Evolutionary conservation across 2,888 invertebrate species (phyloP).

Genomic region (Lagria hirta): DNA sequence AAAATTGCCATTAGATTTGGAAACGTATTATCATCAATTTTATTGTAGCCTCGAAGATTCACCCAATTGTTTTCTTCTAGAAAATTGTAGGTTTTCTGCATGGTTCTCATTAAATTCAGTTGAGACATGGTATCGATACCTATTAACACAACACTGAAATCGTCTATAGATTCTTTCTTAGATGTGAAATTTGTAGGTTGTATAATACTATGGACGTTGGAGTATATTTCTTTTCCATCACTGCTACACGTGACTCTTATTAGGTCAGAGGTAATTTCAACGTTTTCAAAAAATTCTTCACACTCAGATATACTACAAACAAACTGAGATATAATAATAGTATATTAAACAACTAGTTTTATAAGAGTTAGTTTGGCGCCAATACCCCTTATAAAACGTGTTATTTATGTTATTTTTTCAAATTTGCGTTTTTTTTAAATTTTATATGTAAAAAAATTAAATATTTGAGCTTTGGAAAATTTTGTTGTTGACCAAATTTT

Average conservation of each 20-base stretch:
- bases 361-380: no score
- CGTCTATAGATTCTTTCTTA: slow-evolving; percentile 45
- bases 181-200: slow-evolving; percentile 27
- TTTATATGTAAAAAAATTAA: no score
- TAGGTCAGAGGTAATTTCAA: slow-evolving; percentile 52
- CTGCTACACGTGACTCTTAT: slow-evolving; percentile 57
- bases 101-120: slow-evolving; percentile 71
- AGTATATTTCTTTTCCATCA: slow-evolving; percentile 47
- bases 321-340: no score
- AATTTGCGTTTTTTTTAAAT: no score
- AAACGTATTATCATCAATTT: slow-evolving; percentile 87
- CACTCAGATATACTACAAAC: slow-evolving; percentile 53
- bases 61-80: slow-evolving; percentile 58
- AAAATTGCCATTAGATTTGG: slow-evolving; percentile 85
- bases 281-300: slow-evolving; percentile 49
- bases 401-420: no score
- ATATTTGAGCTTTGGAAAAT: no score
- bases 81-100: slow-evolving; percentile 71
- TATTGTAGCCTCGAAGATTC: slow-evolving; percentile 53
- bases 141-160: slow-evolving; percentile 69
- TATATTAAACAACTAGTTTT: no score
- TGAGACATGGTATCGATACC: slow-evolving; percentile 87
- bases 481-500: no score
- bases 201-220: slow-evolving; percentile 60
- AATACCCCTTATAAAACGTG: no score